Conservation (phyloP, 1,140 invertebrate species). For the Mercenaria mercenaria region DNA sequence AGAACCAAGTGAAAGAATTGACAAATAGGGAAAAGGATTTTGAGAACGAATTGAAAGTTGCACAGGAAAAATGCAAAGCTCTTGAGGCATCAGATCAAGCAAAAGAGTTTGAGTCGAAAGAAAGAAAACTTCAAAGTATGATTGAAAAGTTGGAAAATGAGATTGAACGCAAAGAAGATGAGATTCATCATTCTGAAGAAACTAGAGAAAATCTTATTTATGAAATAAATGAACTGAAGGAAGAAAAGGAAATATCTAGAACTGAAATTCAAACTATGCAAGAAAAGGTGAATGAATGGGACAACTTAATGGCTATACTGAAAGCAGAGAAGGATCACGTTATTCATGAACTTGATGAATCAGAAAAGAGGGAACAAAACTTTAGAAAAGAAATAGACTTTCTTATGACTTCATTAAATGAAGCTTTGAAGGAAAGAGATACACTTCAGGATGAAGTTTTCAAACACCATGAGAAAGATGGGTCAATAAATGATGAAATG, state of each 20-base stretch:
- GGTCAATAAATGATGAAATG: slow-evolving; percentile 69
- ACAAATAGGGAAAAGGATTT: slow-evolving; percentile 43
- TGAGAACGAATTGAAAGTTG: slow-evolving; percentile 37
- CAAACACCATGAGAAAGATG: slow-evolving; percentile 74
- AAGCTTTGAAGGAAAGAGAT: slow-evolving; percentile 80
- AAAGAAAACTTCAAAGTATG: slow-evolving; percentile 56
- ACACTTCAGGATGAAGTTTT: slow-evolving; percentile 79
- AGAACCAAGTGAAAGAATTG: slow-evolving; percentile 64
- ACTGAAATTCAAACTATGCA: slow-evolving; percentile 69
- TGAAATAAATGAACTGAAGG: slow-evolving; percentile 73
- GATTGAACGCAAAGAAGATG: slow-evolving; percentile 62
- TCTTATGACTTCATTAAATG: slow-evolving; percentile 77
- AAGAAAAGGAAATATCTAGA: slow-evolving; percentile 74
- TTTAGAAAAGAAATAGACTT: slow-evolving; percentile 81
- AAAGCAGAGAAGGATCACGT: slow-evolving; percentile 81
- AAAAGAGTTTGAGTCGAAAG: slow-evolving; percentile 47
- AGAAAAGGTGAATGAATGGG: slow-evolving; percentile 90
- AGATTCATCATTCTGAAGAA: slow-evolving; percentile 54
- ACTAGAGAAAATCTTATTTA: slow-evolving; percentile 65
- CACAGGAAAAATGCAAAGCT: slow-evolving; percentile 51
- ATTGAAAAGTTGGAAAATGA: slow-evolving; percentile 68
- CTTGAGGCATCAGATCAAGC: slow-evolving; percentile 45
- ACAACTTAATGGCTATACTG: slow-evolving; percentile 82
- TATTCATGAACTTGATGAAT: slow-evolving; percentile 79
- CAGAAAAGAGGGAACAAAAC: slow-evolving; percentile 76